A percentile compares a stretch with the other conserved stretches of the same genome.
Evolutionary conservation across 2,113 vertebrate genomes (phyloP).

Genomic region (Cryptomyrus ogoouensis): DNA sequence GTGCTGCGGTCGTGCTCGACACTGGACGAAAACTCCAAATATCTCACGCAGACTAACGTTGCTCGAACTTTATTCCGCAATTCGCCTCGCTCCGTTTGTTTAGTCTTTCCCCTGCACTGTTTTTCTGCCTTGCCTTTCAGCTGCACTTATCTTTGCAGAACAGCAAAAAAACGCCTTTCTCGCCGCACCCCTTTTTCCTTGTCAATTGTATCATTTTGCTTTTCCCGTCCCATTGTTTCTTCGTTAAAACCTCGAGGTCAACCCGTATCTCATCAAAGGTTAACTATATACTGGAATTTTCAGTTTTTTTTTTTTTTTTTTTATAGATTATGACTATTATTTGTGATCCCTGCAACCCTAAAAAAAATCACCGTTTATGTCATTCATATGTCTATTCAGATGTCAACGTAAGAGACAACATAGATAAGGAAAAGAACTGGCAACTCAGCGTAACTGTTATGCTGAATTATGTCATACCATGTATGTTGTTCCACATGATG

Average conservation of each 20-base stretch:
- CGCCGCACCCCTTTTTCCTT: neutral
- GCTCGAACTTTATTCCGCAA: neutral
- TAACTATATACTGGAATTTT: neutral
- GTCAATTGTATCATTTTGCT: neutral
- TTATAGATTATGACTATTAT: neutral
- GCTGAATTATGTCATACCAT: neutral
- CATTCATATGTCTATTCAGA: neutral
- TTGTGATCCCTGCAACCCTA: neutral
- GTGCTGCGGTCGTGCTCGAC: neutral
- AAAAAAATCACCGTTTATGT: neutral
- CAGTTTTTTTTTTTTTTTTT: too few relatives aligned
- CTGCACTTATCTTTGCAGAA: constrained; percentile 7
- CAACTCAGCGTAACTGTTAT: neutral
- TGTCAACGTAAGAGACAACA: neutral
- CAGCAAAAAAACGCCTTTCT: constrained; percentile 4
- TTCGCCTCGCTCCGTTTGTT: neutral
- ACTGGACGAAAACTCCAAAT: neutral
- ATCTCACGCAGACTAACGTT: neutral
- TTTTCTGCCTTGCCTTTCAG: neutral
- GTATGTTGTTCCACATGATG: neutral
- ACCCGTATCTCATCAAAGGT: neutral
- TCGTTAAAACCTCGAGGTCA: neutral
- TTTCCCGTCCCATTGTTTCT: neutral
- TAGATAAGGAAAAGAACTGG: neutral
- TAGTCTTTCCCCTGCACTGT: neutral